phyloP scores from a whole-genome alignment of 2,113 vertebrate genomes.

The Uria lomvia region DNA sequence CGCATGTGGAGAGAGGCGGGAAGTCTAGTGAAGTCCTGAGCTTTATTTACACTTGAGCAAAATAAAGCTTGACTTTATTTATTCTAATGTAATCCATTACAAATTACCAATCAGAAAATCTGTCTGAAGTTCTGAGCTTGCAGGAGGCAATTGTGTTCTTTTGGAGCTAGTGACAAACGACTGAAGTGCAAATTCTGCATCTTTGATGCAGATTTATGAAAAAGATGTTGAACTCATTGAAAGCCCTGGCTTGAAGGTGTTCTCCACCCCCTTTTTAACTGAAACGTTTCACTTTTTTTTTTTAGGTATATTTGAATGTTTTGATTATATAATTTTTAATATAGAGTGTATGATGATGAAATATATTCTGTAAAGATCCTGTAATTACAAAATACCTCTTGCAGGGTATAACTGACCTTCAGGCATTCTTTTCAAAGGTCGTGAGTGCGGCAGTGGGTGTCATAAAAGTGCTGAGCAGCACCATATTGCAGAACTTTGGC shows the following conservation, averaged over 20 bases:
- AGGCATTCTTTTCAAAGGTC: not conserved
- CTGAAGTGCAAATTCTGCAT: not conserved
- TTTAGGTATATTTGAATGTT: not conserved
- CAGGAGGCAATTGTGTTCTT: not conserved
- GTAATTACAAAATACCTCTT: not conserved
- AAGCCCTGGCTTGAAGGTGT: not conserved
- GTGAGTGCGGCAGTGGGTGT: rapidly evolving
- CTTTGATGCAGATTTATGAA: not conserved
- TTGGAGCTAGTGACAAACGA: not conserved
- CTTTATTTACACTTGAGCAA: not conserved
- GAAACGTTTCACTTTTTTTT: not conserved
- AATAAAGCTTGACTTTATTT: not conserved
- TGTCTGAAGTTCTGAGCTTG: not conserved
- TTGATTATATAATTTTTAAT: not conserved
- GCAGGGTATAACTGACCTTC: not conserved
- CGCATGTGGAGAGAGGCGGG: rapidly evolving
- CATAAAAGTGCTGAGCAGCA: not conserved
- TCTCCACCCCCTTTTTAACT: not conserved
- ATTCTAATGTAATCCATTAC: not conserved
- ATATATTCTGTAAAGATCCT: not conserved
- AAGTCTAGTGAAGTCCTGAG: not conserved
- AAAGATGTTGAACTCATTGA: not conserved
- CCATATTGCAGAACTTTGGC: rapidly evolving
- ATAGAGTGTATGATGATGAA: not conserved
- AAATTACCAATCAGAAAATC: not conserved